These are phyloP conservation scores for Deladenus siricidicola DNA, from an alignment of 2,888 invertebrate species.

Conservation along the genomic window DNA sequence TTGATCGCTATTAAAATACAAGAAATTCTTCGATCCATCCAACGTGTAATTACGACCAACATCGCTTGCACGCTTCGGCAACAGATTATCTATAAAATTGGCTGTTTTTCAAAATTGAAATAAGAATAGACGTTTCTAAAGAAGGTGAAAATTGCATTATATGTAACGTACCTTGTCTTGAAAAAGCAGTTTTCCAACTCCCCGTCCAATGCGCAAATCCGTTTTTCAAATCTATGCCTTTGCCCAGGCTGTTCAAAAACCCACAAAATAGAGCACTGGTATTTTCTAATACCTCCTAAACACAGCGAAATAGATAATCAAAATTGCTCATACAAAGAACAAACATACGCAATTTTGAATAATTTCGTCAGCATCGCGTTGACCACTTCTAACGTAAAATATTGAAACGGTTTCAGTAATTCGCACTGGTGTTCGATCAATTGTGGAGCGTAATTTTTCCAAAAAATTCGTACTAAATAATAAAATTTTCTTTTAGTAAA, in stretches of 20 bases:
- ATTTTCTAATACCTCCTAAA: conserved; percentile 55
- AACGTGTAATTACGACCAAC: conserved; percentile 44
- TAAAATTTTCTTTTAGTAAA: background rate
- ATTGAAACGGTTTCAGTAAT: conserved; percentile 85
- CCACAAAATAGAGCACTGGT: conserved; percentile 60
- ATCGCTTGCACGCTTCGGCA: too few relatives aligned
- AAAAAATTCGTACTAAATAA: background rate
- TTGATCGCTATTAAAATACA: conserved; percentile 40
- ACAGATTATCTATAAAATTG: too few relatives aligned
- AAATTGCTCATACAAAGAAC: too few relatives aligned
- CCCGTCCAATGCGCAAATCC: conserved; percentile 88
- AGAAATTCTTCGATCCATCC: conserved; percentile 44
- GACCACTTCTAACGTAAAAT: conserved; percentile 83
- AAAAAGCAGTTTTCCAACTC: conserved; percentile 68
- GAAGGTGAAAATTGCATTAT: too few relatives aligned
- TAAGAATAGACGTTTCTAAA: too few relatives aligned
- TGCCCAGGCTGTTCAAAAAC: conserved; percentile 70
- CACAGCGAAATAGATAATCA: too few relatives aligned
- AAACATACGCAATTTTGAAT: conserved; percentile 66
- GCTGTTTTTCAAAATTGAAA: too few relatives aligned
- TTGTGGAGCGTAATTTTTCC: conserved; percentile 71
- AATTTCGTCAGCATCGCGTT: conserved; percentile 70
- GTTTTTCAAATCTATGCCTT: conserved; percentile 73
- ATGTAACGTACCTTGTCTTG: background rate
- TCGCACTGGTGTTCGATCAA: conserved; percentile 62